Conservation (phyloP, 2,113 vertebrate species). For the Halcyon senegalensis region DNA sequence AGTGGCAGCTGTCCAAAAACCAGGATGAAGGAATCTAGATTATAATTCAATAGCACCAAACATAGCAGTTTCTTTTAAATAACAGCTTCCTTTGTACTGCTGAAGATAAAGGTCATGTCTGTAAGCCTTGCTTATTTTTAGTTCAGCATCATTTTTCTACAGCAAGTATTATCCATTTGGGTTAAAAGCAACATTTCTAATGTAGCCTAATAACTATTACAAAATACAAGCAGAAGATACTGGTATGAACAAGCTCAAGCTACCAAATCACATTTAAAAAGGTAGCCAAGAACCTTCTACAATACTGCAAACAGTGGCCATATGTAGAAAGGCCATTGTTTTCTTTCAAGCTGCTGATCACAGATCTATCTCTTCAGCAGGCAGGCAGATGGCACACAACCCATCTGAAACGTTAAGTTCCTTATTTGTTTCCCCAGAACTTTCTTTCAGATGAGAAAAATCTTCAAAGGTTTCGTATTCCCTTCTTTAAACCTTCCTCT, state of each 20-base stretch:
- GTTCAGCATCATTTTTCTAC: neutral
- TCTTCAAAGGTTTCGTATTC: neutral
- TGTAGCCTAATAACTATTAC: neutral
- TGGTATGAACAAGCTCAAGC: neutral
- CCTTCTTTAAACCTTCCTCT: neutral
- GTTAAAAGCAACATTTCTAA: neutral
- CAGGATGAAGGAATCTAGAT: constrained; percentile 32
- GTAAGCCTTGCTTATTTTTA: constrained; percentile 38
- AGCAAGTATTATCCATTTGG: neutral
- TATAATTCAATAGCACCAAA: constrained; percentile 58
- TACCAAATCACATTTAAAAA: neutral
- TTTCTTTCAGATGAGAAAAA: neutral
- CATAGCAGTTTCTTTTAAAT: constrained; percentile 37
- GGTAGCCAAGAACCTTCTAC: neutral
- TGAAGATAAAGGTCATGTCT: constrained; percentile 38
- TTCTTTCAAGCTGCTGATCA: neutral
- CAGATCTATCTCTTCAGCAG: neutral
- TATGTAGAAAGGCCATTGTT: neutral
- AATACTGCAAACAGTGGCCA: neutral
- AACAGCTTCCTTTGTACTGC: constrained; percentile 51
- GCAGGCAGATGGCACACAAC: neutral
- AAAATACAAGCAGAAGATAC: neutral
- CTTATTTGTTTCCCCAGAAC: neutral
- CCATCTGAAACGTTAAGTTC: neutral
- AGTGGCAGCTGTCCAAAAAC: constrained; percentile 34